Conservation (phyloP, 1,140 invertebrate species). For the Diachasma alloeum region DNA sequence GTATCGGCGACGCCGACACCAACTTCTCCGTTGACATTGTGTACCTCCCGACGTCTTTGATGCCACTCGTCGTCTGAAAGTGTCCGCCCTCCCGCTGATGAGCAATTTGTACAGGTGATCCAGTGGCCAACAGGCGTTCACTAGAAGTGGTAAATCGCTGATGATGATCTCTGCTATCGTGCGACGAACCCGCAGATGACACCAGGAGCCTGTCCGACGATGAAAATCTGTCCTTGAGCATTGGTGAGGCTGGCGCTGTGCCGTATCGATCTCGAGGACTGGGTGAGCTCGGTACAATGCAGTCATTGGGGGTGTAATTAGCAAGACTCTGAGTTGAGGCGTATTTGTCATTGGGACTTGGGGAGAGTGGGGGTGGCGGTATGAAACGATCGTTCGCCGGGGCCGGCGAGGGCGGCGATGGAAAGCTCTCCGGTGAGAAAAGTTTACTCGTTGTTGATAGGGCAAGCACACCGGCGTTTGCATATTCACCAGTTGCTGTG, state of each 20-base stretch:
- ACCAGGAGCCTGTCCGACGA: constrained; percentile 53
- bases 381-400: constrained; percentile 60
- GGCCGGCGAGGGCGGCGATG: constrained; percentile 61
- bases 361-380: constrained; percentile 59
- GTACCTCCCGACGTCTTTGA: constrained; percentile 37
- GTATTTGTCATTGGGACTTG: constrained; percentile 57
- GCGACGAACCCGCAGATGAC: constrained; percentile 17
- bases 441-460: constrained; percentile 35
- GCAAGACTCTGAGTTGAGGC: constrained; percentile 57
- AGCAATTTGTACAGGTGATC: constrained; percentile 52
- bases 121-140: constrained; percentile 50
- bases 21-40: constrained; percentile 49
- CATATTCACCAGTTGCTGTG: constrained; percentile 38
- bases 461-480: constrained; percentile 40
- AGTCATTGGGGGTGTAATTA: constrained; percentile 53
- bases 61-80: background rate
- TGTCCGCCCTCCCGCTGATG: constrained; percentile 29
- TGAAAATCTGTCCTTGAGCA: constrained; percentile 51
- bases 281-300: constrained; percentile 50
- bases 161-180: constrained; percentile 40
- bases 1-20: constrained; percentile 54
- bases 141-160: constrained; percentile 41
- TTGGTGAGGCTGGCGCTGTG: constrained; percentile 53
- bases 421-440: constrained; percentile 58
- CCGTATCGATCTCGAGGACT: constrained; percentile 45